These are phyloP conservation scores for Littorina saxatilis DNA, from an alignment of 1,140 invertebrate species.

Conservation along the genomic window DNA sequence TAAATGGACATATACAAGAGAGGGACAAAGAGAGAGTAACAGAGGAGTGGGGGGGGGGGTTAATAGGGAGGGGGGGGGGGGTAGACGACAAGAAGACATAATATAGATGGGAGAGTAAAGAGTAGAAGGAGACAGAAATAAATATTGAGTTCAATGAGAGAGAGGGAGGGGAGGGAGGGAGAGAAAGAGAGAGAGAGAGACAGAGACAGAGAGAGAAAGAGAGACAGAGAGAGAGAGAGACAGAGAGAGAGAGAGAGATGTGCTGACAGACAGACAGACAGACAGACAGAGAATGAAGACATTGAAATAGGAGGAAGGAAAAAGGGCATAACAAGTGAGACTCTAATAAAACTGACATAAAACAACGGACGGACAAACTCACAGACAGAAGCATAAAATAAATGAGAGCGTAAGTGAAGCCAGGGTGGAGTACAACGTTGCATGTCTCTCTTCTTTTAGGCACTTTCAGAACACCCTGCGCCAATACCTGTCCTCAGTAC, in stretches of 20 bases:
- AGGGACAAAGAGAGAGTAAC: neutral
- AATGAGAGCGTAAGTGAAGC: no score
- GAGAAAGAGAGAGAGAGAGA: conserved; percentile 34
- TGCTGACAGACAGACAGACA: no score
- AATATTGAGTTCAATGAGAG: neutral
- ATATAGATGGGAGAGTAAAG: conserved; percentile 23
- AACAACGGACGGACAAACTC: no score
- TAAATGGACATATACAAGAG: neutral
- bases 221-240: conserved; percentile 27
- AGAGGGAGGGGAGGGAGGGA: conserved; percentile 14
- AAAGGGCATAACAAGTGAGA: no score
- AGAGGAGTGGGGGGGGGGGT: neutral
- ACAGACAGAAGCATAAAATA: no score
- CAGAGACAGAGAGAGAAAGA: conserved; percentile 34
- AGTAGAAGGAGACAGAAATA: neutral
- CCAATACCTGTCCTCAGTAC: no score
- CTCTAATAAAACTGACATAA: no score
- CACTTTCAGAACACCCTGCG: no score
- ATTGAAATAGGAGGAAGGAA: neutral
- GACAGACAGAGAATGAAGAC: neutral
- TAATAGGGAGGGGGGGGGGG: neutral
- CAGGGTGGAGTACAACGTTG: no score
- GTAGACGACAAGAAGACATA: conserved; percentile 19
- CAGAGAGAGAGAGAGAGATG: neutral
- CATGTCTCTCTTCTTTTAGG: no score